phyloP scores from a whole-genome alignment of 2,113 vertebrate genomes.

The Lamprotornis superbus region DNA sequence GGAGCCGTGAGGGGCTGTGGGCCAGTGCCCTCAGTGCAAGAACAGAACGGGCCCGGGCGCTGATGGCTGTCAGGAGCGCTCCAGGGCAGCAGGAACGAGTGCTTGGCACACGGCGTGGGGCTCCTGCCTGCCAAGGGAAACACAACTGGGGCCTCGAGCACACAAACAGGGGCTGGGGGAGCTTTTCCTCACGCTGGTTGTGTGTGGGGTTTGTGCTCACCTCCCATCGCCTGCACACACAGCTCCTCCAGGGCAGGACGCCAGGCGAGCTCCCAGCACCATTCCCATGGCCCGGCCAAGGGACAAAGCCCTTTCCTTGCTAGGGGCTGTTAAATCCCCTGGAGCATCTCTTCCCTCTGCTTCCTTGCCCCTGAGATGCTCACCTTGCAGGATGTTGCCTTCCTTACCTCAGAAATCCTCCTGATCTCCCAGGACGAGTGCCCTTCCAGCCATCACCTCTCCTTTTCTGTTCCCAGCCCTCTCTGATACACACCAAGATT shows the following conservation, averaged over 20 bases:
- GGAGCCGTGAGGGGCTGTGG: conserved; percentile 52
- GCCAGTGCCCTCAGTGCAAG: conserved; percentile 72
- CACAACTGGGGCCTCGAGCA: conserved; percentile 6
- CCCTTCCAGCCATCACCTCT: not conserved
- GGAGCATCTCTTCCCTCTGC: not conserved
- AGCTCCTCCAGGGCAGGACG: fast-evolving
- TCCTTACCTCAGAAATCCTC: not conserved
- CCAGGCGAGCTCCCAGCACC: not conserved
- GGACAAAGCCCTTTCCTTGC: not conserved
- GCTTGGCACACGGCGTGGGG: conserved; percentile 30
- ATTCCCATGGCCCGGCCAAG: not conserved
- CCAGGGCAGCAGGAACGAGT: conserved; percentile 41
- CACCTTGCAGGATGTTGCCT: not conserved
- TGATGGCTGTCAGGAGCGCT: conserved; percentile 75
- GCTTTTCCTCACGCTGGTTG: not conserved
- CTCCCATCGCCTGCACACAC: fast-evolving
- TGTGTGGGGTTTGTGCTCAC: fast-evolving
- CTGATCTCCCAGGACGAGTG: not conserved
- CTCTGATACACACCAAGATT: not conserved
- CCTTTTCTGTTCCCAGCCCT: not conserved
- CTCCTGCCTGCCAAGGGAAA: conserved; percentile 68
- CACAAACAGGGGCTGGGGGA: conserved; percentile 45
- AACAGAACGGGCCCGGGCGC: conserved; percentile 56
- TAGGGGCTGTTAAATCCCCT: not conserved
- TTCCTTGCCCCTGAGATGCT: not conserved